A percentile compares a stretch with the other conserved stretches of the same genome.
These are phyloP conservation scores for Rhinella marina DNA, from an alignment of 2,797 vertebrate species.

Conservation along the genomic window DNA sequence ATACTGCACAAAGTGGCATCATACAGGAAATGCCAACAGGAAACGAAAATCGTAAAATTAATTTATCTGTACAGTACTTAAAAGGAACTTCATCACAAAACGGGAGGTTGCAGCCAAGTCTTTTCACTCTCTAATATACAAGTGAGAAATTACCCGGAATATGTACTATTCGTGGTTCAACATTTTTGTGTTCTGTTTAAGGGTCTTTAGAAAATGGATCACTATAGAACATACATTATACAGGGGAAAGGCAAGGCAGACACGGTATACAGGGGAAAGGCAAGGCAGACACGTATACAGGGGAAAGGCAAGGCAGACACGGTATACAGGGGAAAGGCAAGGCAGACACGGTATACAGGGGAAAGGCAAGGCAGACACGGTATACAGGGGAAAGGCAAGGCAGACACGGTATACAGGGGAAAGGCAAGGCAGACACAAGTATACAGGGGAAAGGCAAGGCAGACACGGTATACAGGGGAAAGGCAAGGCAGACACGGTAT, in stretches of 20 bases:
- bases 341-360: too few relatives aligned
- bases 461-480: too few relatives aligned
- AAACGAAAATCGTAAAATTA: neutral
- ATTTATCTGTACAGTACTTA: neutral
- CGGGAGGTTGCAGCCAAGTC: neutral
- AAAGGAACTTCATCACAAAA: constrained; percentile 5
- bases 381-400: too few relatives aligned
- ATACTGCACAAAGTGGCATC: neutral
- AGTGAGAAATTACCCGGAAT: neutral
- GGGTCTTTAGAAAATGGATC: neutral
- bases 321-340: too few relatives aligned
- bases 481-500: too few relatives aligned
- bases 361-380: too few relatives aligned
- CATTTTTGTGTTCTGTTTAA: neutral
- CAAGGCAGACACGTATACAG: too few relatives aligned
- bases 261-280: too few relatives aligned
- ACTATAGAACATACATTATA: neutral
- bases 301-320: too few relatives aligned
- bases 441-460: too few relatives aligned
- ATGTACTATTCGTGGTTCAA: neutral
- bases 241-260: neutral
- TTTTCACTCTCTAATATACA: neutral
- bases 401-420: too few relatives aligned
- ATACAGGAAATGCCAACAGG: neutral
- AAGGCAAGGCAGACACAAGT: too few relatives aligned